These are phyloP conservation scores for Muricea muricata DNA, from an alignment of 92 coral and sea anemone species.

Conservation along the genomic window DNA sequence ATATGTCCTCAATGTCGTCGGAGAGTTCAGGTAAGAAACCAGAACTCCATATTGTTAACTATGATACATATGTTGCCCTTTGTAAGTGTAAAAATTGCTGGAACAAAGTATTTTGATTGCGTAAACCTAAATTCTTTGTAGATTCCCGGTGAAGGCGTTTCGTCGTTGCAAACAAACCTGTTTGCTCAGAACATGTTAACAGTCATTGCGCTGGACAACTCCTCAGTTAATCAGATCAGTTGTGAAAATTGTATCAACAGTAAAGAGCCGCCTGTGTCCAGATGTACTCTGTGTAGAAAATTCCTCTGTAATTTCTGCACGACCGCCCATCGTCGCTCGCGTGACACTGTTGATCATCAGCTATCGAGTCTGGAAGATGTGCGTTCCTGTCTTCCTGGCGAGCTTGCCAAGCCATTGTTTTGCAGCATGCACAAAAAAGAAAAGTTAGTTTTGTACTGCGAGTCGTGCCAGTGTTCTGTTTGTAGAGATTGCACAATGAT, in stretches of 20 bases:
- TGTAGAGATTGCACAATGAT: constrained; percentile 48
- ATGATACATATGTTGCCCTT: too few species aligned
- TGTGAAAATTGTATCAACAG: constrained; percentile 49
- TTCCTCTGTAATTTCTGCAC: constrained; percentile 50
- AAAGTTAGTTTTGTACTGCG: constrained; percentile 37
- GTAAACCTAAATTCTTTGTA: background rate
- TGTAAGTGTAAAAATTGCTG: too few species aligned
- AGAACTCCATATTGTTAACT: too few species aligned
- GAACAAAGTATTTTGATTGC: too few species aligned
- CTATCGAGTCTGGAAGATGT: constrained; percentile 41
- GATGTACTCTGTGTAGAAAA: constrained; percentile 41
- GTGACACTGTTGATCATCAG: constrained; percentile 48
- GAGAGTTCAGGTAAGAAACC: constrained; percentile 35
- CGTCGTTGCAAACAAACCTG: constrained; percentile 34
- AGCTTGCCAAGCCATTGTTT: constrained; percentile 40
- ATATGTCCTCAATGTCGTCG: constrained; percentile 50
- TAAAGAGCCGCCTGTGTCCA: constrained; percentile 36
- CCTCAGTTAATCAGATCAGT: constrained; percentile 41
- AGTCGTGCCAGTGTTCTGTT: constrained; percentile 46
- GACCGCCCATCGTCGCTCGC: constrained; percentile 51
- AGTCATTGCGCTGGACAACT: constrained; percentile 47
- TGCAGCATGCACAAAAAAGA: constrained; percentile 41
- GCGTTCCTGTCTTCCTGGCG: constrained; percentile 46
- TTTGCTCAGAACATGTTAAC: constrained; percentile 47
- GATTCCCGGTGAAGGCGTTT: constrained; percentile 50